These are phyloP conservation scores for Melanaphis sacchari DNA, from an alignment of 1,140 invertebrate species.

Conservation along the genomic window DNA sequence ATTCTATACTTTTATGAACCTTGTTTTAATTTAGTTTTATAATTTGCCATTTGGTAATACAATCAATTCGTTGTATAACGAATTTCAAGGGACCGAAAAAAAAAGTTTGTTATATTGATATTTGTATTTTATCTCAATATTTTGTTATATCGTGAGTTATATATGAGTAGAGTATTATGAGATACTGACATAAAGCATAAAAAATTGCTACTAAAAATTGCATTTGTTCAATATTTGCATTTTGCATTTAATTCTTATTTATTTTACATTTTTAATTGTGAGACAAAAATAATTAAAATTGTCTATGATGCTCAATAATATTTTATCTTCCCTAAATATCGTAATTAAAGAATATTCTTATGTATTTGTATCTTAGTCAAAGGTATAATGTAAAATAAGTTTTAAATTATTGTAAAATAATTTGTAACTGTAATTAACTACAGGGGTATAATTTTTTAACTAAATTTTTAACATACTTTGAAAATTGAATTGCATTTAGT, in stretches of 20 bases:
- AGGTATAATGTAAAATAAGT: background rate
- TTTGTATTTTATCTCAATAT: too few species aligned
- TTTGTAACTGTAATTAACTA: background rate
- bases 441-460: too few species aligned
- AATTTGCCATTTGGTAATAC: background rate
- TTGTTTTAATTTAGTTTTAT: too few species aligned
- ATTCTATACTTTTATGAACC: too few species aligned
- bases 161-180: background rate
- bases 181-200: background rate
- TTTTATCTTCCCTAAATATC: background rate
- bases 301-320: background rate
- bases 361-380: background rate
- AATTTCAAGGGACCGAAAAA: too few species aligned
- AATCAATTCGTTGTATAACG: too few species aligned
- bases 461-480: too few species aligned
- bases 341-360: background rate
- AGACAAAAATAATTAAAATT: background rate
- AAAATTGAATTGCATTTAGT: too few species aligned
- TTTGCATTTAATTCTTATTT: too few species aligned
- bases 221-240: background rate
- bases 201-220: background rate
- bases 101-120: too few species aligned
- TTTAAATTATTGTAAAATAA: background rate
- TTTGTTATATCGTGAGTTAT: too few species aligned
- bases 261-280: too few species aligned